Conservation (phyloP, 2,888 invertebrate genomes). For the Eugnorisma glareosa region DNA sequence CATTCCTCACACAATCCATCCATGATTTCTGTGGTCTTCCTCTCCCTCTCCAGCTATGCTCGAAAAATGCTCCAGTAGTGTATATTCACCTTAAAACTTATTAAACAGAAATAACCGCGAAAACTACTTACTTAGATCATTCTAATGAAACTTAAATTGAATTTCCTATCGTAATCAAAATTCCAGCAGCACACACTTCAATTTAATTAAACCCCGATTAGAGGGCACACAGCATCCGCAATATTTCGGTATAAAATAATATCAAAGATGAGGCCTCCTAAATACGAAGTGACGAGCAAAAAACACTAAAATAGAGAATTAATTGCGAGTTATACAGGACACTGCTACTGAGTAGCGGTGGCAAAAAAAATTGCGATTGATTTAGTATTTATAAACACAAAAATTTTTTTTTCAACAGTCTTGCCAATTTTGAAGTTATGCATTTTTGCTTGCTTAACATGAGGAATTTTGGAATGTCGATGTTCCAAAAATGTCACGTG, state of each 20-base stretch:
- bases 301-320: constrained; percentile 84
- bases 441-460: background rate
- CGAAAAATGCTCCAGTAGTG: background rate
- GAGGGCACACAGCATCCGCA: constrained; percentile 63
- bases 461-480: background rate
- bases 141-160: constrained; percentile 28
- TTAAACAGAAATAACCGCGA: background rate
- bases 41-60: background rate
- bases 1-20: background rate
- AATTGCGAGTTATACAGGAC: constrained; percentile 80
- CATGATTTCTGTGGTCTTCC: background rate
- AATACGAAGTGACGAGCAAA: constrained; percentile 75
- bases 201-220: constrained; percentile 61
- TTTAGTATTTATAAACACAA: background rate
- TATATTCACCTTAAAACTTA: background rate
- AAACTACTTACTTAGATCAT: background rate
- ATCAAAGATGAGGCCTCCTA: constrained; percentile 71
- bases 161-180: constrained; percentile 37
- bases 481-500: background rate
- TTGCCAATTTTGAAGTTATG: background rate
- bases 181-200: constrained; percentile 28
- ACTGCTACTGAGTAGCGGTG: constrained; percentile 70
- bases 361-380: constrained; percentile 59
- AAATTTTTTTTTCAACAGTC: background rate
- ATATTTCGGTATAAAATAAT: constrained; percentile 72